Base-by-base conservation (phyloP, 2,888 invertebrate species). In the Magallana nippona region DNA sequence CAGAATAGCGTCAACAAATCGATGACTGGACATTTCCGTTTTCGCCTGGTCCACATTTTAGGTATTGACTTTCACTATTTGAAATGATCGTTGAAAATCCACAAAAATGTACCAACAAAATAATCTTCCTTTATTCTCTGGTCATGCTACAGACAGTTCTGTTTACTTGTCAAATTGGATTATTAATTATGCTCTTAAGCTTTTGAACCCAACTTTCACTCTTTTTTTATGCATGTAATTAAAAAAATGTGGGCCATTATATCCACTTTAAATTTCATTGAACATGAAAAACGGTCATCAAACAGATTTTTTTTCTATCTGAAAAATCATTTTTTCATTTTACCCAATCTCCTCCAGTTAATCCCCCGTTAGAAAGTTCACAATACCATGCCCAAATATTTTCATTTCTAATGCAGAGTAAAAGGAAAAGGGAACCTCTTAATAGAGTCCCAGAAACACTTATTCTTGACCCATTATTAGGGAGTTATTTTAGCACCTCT, bases 21-120 rank as follows among this genome's bases (percentile, higher is more conserved):
- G 15, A 71, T 71, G 71, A 17, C 71, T 27, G 71, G 71, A 71
- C 71, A 71, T 71, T 60, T 71, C 71, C 71, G 71, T 71, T 71
- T 27, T 22, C 32, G 11, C 71, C 15, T 71, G 71, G 71, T 71
- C 71, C 27, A 71, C 71, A 71, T 71, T 71, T 71, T 71, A 15
- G 71, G 13, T 71, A 71, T 22, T 71, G 71, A 71, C 27, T 71
- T 17, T n/a, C 8, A 19, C 60, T 60, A 60, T 60, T 60, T 60
- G 60, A 60, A 60, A 27, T 71, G 71, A 27, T 71, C 71, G 3
- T 27, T 63, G 63, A 71, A 71, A 71, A 71, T 71, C 71, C 71
- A 71, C 27, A 71, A 71, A 71, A 27, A 22, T 71, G n/a, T 60
- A 60, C 60, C 60, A n/a, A 1, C 71, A 15, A 71, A 71, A 71